Evolutionary conservation across 2,113 vertebrate genomes (phyloP), one percentile per base, ranked within the genome.

Genomic region (human): DNA sequence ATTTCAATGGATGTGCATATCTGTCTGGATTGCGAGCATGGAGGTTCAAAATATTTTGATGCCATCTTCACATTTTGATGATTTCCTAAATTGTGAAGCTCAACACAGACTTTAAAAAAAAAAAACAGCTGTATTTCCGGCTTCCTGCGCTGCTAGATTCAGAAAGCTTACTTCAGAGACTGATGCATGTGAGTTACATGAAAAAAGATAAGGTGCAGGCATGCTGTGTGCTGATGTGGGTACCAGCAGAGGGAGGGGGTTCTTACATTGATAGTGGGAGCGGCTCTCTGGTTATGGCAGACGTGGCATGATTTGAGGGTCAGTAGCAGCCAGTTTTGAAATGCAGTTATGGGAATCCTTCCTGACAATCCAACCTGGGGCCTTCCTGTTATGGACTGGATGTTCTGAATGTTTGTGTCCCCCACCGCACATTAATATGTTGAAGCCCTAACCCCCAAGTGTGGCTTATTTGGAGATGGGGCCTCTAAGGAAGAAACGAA

Each of bases 301-400:
- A 75, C 20, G 68, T 16, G 40, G 48, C 20, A 5, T 70, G 89
- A 76, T 22, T n/a, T 66, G 27, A 11, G 66, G 57, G 32, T 43
- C 57, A 90, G 64, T 0, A 32, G 32, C 6, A 2, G 20, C 43
- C 22, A 35, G 22, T 70, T 84, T 73, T 57, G 2, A 78, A 43
- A 48, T 82, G 52, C 27, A 52, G 38, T 81, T 94, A 57, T 22
- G 22, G 87, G 64, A 92, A 85, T 94, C 86, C 79, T 89, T 96
- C 30, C 32, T 75, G 55, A 66, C 12, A 75, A 20, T 82, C 7
- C 35, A 81, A 32, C 8, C 27, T 30, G 43, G 18, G 75, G 16
- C 81, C 66, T 92, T 79, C 48, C 20, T 57, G 13, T 12, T 43
- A 43, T 25, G 57, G 18, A 40, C n/a, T 78, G 66, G 83, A 73